phyloP scores from a whole-genome alignment of 2,797 vertebrate species.

The Spinus olivaceus region DNA sequence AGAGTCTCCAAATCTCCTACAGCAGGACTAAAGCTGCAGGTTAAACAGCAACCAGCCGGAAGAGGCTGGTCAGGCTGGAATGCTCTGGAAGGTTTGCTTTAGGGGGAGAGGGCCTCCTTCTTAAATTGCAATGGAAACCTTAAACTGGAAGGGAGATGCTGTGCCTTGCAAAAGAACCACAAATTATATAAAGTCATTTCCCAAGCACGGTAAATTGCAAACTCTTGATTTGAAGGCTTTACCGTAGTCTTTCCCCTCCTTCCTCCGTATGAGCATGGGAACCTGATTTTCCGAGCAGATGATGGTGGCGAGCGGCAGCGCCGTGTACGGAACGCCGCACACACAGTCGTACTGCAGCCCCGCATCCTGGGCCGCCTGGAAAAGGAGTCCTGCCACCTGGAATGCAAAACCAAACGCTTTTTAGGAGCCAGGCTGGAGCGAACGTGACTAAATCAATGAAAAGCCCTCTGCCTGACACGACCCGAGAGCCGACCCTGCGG shows the following conservation, averaged over 20 bases:
- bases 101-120: rapidly evolving
- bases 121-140: neutral
- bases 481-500: neutral
- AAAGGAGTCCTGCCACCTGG: conserved; percentile 85
- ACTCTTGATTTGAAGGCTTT: neutral
- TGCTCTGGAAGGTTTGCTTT: rapidly evolving
- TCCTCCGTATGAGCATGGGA: conserved; percentile 92
- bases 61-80: neutral
- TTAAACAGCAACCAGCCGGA: neutral
- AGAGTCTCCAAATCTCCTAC: neutral
- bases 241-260: conserved; percentile 93
- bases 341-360: conserved; percentile 76
- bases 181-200: rapidly evolving
- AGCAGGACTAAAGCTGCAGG: neutral
- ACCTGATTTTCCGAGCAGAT: conserved; percentile 81
- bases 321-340: conserved; percentile 94
- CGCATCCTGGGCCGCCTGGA: conserved; percentile 73
- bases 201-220: neutral
- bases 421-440: rapidly evolving
- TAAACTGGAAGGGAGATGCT: neutral
- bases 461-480: rapidly evolving
- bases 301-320: conserved; percentile 88
- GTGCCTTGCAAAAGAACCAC: neutral
- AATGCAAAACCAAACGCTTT: neutral
- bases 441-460: rapidly evolving